Conservation (phyloP, 1,140 invertebrate genomes). For the Copidosoma floridanum region DNA sequence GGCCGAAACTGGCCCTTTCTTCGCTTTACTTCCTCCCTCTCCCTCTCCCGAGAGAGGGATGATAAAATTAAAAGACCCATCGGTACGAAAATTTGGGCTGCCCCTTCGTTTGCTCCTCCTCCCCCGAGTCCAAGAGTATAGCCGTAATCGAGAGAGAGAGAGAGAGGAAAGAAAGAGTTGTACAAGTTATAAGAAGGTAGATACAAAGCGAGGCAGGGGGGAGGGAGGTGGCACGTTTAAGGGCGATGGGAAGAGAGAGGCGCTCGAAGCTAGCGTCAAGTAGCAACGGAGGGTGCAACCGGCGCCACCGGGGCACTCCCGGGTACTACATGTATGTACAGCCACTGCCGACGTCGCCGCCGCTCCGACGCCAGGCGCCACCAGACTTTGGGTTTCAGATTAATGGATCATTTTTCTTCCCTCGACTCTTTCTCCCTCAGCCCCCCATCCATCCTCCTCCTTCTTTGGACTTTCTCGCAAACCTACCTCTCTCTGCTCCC, state of each 20-base stretch:
- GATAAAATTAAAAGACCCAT: too few relatives aligned
- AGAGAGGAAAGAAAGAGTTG: too few relatives aligned
- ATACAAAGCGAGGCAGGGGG: background rate
- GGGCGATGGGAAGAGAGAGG: background rate
- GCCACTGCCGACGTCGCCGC: too few relatives aligned
- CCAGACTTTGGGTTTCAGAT: slow-evolving; percentile 58
- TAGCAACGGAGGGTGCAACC: slow-evolving; percentile 15
- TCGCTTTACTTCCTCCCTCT: too few relatives aligned
- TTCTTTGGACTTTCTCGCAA: slow-evolving; percentile 21
- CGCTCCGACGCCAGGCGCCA: slow-evolving; percentile 55
- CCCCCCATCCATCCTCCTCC: background rate
- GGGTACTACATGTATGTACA: too few relatives aligned
- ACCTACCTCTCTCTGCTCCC: background rate
- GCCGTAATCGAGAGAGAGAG: too few relatives aligned
- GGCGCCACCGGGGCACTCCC: slow-evolving; percentile 38
- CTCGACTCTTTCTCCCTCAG: slow-evolving; percentile 17
- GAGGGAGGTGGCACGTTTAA: background rate
- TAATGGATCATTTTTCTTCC: slow-evolving; percentile 59
- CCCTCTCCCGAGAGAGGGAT: too few relatives aligned
- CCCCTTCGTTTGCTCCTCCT: too few relatives aligned
- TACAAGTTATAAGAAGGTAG: too few relatives aligned
- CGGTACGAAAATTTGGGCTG: too few relatives aligned
- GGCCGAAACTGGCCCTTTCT: too few relatives aligned
- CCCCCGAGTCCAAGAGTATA: slow-evolving; percentile 5
- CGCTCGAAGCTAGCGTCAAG: slow-evolving; percentile 47